phyloP scores from a whole-genome alignment of 2,888 invertebrate species.

The Deilephila porcellus region DNA sequence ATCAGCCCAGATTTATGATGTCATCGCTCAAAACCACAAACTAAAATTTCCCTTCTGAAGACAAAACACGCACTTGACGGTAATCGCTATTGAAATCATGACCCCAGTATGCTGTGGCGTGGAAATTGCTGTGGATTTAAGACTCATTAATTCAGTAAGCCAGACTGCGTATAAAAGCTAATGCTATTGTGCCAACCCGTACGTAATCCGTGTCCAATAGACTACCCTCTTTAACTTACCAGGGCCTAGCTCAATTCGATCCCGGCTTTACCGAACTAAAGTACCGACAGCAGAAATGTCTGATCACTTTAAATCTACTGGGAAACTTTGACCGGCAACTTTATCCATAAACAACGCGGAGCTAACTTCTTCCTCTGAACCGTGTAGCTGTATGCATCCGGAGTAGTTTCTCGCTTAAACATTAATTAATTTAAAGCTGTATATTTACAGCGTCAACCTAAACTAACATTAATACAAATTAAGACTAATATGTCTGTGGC shows the following conservation, averaged over 20 bases:
- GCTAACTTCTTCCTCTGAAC: slow-evolving; percentile 8
- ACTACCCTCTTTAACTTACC: slow-evolving; percentile 34
- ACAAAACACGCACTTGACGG: not conserved
- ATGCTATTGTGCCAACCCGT: slow-evolving; percentile 42
- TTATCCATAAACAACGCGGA: slow-evolving; percentile 51
- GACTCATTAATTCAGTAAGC: slow-evolving; percentile 54
- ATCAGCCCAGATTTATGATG: no score
- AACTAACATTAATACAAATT: not conserved
- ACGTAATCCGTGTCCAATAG: slow-evolving; percentile 45
- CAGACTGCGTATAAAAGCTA: slow-evolving; percentile 50
- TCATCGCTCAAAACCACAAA: not conserved
- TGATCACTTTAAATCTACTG: slow-evolving; percentile 53
- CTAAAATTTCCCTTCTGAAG: not conserved
- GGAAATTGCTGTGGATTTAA: slow-evolving; percentile 41
- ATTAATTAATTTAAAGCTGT: not conserved
- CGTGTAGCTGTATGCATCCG: not conserved
- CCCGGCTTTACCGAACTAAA: slow-evolving; percentile 40
- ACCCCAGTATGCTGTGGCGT: not conserved
- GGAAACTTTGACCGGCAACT: slow-evolving; percentile 49
- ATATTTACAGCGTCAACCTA: not conserved
- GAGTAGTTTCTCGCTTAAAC: slow-evolving; percentile 4
- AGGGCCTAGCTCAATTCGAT: slow-evolving; percentile 33
- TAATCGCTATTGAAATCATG: not conserved
- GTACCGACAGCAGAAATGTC: slow-evolving; percentile 44
- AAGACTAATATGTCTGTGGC: no score